Evolutionary conservation across 2,113 vertebrate species (phyloP).

Genomic region (Atrichornis clamosus): DNA sequence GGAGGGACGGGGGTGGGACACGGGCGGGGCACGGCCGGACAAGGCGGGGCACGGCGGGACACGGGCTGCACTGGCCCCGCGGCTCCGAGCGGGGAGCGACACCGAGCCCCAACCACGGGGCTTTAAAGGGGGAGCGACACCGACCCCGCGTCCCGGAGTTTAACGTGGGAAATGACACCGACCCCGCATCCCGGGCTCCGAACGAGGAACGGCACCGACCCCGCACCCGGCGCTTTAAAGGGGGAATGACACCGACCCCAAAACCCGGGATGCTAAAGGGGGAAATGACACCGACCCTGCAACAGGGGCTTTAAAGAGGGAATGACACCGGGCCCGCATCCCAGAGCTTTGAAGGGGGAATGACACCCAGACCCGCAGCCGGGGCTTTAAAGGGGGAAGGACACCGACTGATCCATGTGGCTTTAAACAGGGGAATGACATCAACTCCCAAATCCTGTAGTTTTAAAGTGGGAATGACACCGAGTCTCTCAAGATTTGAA

Average conservation of each 20-base stretch:
- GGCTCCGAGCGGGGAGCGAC: neutral
- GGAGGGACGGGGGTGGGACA: neutral
- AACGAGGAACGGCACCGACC: fast-evolving
- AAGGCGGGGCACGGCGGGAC: neutral
- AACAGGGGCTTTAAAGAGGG: neutral
- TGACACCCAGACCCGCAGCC: neutral
- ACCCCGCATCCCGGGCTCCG: neutral
- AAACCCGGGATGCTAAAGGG: neutral
- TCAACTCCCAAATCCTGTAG: fast-evolving
- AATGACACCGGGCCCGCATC: neutral
- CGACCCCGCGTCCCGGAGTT: no score
- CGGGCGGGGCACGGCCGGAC: neutral
- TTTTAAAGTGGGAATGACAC: neutral
- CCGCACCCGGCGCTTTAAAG: neutral
- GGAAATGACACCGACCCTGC: neutral
- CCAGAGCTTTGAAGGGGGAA: neutral
- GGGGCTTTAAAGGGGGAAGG: no score
- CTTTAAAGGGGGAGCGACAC: neutral
- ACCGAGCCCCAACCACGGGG: neutral
- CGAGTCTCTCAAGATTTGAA: neutral
- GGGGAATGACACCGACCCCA: neutral
- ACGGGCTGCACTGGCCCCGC: neutral
- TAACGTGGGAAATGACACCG: neutral
- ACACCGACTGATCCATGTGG: no score
- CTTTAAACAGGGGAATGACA: no score